phyloP scores from a whole-genome alignment of 2,888 invertebrate species.

The Pammene aurita region DNA sequence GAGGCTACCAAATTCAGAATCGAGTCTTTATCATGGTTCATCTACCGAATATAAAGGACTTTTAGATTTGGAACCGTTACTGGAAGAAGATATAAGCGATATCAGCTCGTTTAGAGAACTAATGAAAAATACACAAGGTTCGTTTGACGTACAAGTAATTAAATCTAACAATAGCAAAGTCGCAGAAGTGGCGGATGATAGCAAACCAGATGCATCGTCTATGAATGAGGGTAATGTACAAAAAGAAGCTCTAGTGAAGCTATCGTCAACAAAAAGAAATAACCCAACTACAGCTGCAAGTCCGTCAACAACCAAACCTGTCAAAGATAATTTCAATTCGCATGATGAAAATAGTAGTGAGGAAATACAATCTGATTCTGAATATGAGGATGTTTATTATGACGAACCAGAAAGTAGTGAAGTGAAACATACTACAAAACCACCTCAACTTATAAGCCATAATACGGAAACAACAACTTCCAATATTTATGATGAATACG shows the following conservation, averaged over 20 bases:
- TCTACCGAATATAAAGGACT: conserved; percentile 79
- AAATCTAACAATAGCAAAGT: conserved; percentile 68
- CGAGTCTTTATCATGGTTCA: conserved; percentile 35
- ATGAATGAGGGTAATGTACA: conserved; percentile 71
- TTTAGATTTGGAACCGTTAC: conserved; percentile 81
- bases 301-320: conserved; percentile 38
- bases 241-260: conserved; percentile 50
- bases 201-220: conserved; percentile 73
- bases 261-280: conserved; percentile 20
- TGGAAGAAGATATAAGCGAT: conserved; percentile 84
- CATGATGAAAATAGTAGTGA: conserved; percentile 57
- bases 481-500: conserved; percentile 78
- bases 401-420: conserved; percentile 69
- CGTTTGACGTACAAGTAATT: conserved; percentile 82
- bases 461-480: conserved; percentile 62
- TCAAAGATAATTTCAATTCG: conserved; percentile 49
- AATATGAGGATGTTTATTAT: conserved; percentile 69
- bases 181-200: conserved; percentile 61
- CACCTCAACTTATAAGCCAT: conserved; percentile 56
- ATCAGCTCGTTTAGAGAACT: conserved; percentile 75
- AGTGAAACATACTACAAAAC: conserved; percentile 60
- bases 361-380: conserved; percentile 64
- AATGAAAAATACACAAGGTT: conserved; percentile 75
- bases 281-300: conserved; percentile 50
- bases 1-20: conserved; percentile 50